Evolutionary conservation across 2,113 vertebrate species (phyloP).

Genomic region (Gracilinanus agilis): DNA sequence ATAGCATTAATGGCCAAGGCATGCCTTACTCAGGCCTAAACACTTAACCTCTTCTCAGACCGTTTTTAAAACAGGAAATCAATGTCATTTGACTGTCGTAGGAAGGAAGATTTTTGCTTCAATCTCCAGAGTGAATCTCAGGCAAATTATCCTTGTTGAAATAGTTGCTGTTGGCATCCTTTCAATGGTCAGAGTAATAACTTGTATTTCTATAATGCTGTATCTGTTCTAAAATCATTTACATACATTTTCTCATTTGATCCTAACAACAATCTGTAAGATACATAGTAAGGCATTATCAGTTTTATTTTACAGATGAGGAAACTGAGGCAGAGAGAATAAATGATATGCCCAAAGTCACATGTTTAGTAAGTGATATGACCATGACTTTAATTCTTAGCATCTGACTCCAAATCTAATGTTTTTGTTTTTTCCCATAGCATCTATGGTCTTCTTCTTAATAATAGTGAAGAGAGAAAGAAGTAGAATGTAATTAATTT

Average conservation of each 20-base stretch:
- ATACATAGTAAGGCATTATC: background rate
- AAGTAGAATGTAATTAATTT: background rate
- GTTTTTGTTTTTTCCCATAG: background rate
- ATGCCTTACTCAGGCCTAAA: background rate
- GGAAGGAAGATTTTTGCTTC: background rate
- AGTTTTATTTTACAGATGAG: background rate
- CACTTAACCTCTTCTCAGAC: background rate
- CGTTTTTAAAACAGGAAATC: background rate
- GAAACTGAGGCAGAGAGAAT: background rate
- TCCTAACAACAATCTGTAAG: background rate
- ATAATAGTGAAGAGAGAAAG: background rate
- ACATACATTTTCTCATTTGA: background rate
- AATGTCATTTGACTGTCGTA: background rate
- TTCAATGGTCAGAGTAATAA: background rate
- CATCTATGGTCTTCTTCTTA: background rate
- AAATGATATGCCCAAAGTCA: background rate
- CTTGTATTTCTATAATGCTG: background rate
- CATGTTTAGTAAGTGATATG: background rate
- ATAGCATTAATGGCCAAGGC: background rate
- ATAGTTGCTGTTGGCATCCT: background rate
- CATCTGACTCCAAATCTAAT: background rate
- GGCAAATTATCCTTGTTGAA: background rate
- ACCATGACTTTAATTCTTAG: background rate
- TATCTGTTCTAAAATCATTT: background rate
- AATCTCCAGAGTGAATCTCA: background rate